phyloP scores from a whole-genome alignment of 2,113 vertebrate species.

The Podilymbus podiceps region DNA sequence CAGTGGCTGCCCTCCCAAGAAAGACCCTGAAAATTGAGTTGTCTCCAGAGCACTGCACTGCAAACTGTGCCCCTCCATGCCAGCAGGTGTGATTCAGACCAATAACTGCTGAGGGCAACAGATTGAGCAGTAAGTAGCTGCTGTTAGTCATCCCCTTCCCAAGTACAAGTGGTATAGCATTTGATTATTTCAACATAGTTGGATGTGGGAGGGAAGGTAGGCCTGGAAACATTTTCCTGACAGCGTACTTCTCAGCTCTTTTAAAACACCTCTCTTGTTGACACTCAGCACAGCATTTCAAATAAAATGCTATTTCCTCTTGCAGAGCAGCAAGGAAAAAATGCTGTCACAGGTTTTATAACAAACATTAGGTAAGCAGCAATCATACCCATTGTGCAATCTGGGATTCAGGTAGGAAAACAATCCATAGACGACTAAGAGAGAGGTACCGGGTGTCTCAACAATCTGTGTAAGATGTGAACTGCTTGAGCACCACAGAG shows the following conservation, averaged over 20 bases:
- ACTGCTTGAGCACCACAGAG: not conserved
- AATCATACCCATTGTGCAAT: not conserved
- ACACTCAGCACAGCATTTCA: slow-evolving; percentile 46
- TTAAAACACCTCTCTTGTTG: slow-evolving; percentile 48
- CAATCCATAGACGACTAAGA: not conserved
- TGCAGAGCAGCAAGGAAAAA: slow-evolving; percentile 39
- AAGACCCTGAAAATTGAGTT: not conserved
- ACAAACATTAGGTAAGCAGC: slow-evolving; percentile 40
- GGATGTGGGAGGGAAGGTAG: slow-evolving; percentile 63
- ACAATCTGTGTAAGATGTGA: not conserved
- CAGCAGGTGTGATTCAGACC: slow-evolving; percentile 15
- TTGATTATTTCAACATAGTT: slow-evolving; percentile 64
- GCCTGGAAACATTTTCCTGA: slow-evolving; percentile 51
- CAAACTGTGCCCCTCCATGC: not conserved
- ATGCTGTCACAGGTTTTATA: slow-evolving; percentile 62
- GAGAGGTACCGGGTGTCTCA: not conserved
- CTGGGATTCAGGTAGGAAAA: not conserved
- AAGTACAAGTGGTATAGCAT: not conserved
- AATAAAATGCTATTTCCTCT: slow-evolving; percentile 55
- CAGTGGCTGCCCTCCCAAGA: not conserved
- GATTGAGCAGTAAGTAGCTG: slow-evolving; percentile 52
- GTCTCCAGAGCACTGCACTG: not conserved
- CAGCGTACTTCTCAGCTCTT: slow-evolving; percentile 59
- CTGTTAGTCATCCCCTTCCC: slow-evolving; percentile 61
- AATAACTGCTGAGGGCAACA: slow-evolving; percentile 38